Evolutionary conservation across 2,797 vertebrate species (phyloP), one percentile per base, ranked within the genome.

Genomic region (Columba guinea): DNA sequence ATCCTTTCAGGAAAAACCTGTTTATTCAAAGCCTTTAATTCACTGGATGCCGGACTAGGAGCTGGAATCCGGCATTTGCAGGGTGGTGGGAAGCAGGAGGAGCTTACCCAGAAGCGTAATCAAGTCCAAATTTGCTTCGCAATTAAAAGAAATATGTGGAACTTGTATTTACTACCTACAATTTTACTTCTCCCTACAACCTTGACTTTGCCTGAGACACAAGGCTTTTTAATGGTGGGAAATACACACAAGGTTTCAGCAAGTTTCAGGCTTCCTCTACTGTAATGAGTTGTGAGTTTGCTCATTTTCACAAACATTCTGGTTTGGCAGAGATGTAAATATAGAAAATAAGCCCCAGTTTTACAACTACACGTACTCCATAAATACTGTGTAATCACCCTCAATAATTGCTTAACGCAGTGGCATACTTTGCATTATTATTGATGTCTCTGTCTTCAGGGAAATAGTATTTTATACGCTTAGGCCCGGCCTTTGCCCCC

Each of bases 1-100:
- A 96, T 96, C 93, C 95, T 96, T 97, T 97, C 94, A 97, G 97
- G 96, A 97, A 97, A 97, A 97, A 94, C 82, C 87, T 96, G 93
- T 97, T 97, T 97, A 96, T 94, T 95, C 77, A 73, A 94, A 96
- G 89, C 77, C 84, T 94, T 97, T 93, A 96, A 95, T 94, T 91
- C 91, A 90, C 78, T 90, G 82, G 41, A 60, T 96, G 12, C 94
- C 91, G 63, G 48, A 81, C 86, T 82, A 27, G 64, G 89, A 92
- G 65, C 83, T 94, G 87, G 90, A 96, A 94, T 63, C 71, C 87
- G 85, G 30, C 77, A 67, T 64, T 93, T 85, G 34, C 64, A 58
- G 83, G 32, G 32, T 62, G 68, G 26, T 91, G 91, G 63, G 78
- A 87, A 77, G 64, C 49, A 84, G 92, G 56, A 86, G 83, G 53